A percentile compares a stretch with the other conserved stretches of the same genome.
These are phyloP conservation scores for Drosophila sucinea DNA, from an alignment of 1,140 invertebrate species.

Conservation along the genomic window DNA sequence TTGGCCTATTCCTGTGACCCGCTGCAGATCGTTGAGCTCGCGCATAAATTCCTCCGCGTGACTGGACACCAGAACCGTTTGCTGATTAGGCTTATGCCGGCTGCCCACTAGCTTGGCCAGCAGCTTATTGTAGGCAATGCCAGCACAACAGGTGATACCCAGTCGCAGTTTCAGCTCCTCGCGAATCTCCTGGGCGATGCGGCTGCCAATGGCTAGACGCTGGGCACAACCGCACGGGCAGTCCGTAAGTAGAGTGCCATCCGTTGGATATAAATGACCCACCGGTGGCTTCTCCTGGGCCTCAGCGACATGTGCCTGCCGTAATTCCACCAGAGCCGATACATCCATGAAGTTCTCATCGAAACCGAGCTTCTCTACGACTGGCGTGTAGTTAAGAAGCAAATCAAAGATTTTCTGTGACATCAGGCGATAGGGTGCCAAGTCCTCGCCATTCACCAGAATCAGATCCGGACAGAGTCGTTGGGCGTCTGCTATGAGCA, in stretches of 20 bases:
- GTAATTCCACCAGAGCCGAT: slow-evolving; percentile 86
- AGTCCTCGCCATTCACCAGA: slow-evolving; percentile 90
- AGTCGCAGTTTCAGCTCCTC: slow-evolving; percentile 87
- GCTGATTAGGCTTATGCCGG: slow-evolving; percentile 90
- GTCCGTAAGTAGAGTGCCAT: slow-evolving; percentile 82
- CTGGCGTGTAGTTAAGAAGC: slow-evolving; percentile 87
- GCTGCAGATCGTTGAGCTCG: slow-evolving; percentile 85
- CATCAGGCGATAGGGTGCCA: slow-evolving; percentile 88
- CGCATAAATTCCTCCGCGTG: slow-evolving; percentile 87
- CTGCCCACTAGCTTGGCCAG: slow-evolving; percentile 90
- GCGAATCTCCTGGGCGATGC: slow-evolving; percentile 89
- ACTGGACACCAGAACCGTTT: slow-evolving; percentile 90
- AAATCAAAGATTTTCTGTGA: slow-evolving; percentile 88
- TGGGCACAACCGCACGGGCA: slow-evolving; percentile 89
- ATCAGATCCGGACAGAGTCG: slow-evolving; percentile 88
- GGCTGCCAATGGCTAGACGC: slow-evolving; percentile 87
- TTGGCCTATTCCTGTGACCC: slow-evolving; percentile 89
- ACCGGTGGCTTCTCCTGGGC: slow-evolving; percentile 76
- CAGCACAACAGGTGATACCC: slow-evolving; percentile 91
- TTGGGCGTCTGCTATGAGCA: slow-evolving; percentile 88
- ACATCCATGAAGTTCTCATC: slow-evolving; percentile 92
- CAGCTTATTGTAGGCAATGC: slow-evolving; percentile 92
- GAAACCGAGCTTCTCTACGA: slow-evolving; percentile 90
- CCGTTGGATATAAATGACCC: slow-evolving; percentile 85
- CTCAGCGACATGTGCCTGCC: slow-evolving; percentile 63